A percentile compares a stretch with the other conserved stretches of the same genome.
Conservation (phyloP, 2,888 invertebrate genomes). For the Esperia sulphurella region DNA sequence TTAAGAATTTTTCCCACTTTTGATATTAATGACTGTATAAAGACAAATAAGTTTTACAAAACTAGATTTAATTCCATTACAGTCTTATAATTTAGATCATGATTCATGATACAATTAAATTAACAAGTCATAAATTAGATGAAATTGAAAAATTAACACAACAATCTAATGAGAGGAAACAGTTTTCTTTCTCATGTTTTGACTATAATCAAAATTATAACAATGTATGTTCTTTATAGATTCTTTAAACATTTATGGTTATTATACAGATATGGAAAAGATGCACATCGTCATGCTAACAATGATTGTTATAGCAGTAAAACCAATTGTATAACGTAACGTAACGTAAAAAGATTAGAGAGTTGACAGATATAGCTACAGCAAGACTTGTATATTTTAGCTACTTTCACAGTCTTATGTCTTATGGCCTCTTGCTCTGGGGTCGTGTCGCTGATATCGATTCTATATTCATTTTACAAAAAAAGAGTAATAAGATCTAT, state of each 20-base stretch:
- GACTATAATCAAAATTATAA: background rate
- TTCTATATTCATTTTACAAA: no score
- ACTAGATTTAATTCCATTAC: background rate
- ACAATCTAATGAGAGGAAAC: background rate
- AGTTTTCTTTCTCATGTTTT: background rate
- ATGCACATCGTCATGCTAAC: background rate
- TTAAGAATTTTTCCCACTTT: background rate
- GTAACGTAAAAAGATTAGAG: no score
- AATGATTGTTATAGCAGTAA: background rate
- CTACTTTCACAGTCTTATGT: no score
- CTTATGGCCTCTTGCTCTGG: no score
- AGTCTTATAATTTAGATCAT: background rate
- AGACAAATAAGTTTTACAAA: background rate
- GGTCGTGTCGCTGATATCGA: no score
- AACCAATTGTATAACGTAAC: background rate
- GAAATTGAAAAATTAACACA: background rate
- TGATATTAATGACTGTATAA: slow-evolving; percentile 1
- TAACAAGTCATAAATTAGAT: background rate
- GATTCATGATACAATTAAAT: background rate
- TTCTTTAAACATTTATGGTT: background rate
- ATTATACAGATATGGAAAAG: background rate
- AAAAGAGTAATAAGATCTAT: no score
- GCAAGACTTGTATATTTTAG: no score
- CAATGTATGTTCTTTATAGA: background rate
- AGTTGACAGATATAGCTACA: no score